Conservation (phyloP, 2,888 invertebrate species). For the Sympetrum striolatum region DNA sequence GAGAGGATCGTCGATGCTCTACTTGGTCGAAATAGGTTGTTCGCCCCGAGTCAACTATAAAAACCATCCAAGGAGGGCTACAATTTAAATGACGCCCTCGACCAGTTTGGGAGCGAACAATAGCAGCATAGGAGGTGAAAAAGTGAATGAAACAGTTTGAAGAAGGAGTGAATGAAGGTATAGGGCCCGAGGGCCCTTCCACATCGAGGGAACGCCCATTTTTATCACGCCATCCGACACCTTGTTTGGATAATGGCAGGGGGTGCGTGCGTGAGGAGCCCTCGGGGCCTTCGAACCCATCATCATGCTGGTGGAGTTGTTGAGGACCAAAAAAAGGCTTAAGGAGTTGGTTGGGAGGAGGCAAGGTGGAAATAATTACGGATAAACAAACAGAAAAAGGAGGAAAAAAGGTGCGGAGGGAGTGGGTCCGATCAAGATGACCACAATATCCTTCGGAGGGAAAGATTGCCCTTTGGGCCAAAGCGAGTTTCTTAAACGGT, state of each 20-base stretch:
- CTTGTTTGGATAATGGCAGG: conserved; percentile 41
- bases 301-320: conserved; percentile 48
- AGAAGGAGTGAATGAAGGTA: not conserved
- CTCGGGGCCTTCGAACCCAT: conserved; percentile 50
- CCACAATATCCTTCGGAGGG: not conserved
- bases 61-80: no score
- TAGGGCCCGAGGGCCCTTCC: not conserved
- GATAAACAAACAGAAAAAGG: conserved; percentile 35
- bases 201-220: conserved; percentile 30
- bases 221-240: conserved; percentile 44
- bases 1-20: no score
- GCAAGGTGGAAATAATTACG: conserved; percentile 19
- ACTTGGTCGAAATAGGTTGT: no score
- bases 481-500: not conserved
- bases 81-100: no score
- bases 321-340: not conserved
- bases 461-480: not conserved
- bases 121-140: not conserved
- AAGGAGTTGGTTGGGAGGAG: not conserved
- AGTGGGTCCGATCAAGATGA: conserved; percentile 4
- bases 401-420: not conserved
- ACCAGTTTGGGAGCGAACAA: no score
- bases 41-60: no score
- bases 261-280: not conserved
- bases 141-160: not conserved